phyloP scores from a whole-genome alignment of 1,140 invertebrate genomes.

The Ridgeia piscesae region DNA sequence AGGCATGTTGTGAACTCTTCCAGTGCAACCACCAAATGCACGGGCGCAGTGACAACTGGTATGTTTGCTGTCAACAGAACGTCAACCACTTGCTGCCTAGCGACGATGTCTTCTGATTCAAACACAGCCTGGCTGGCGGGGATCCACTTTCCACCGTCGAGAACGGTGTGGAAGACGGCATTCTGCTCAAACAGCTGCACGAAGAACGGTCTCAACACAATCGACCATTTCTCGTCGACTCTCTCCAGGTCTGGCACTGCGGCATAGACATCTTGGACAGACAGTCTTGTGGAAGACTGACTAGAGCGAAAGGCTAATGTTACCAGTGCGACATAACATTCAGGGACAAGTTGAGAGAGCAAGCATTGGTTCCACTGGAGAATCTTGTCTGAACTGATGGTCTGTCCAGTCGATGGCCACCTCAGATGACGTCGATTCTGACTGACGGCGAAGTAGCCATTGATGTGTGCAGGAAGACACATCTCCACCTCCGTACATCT shows the following conservation, averaged over 20 bases:
- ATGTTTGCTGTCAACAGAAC: neutral
- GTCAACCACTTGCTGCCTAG: neutral
- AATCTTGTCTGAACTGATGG: conserved; percentile 24
- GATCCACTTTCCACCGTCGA: neutral
- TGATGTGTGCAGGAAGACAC: conserved; percentile 28
- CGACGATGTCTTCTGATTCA: neutral
- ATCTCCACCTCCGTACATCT: neutral
- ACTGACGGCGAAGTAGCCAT: conserved; percentile 36
- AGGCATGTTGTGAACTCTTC: conserved; percentile 20
- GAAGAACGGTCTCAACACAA: conserved; percentile 28
- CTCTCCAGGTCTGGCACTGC: conserved; percentile 26
- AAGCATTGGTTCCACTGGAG: conserved; percentile 30
- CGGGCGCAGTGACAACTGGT: neutral
- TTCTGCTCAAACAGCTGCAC: neutral
- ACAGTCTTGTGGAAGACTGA: conserved; percentile 3
- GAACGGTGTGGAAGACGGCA: neutral
- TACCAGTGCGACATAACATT: conserved; percentile 27
- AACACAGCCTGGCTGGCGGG: neutral
- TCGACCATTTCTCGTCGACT: conserved; percentile 31
- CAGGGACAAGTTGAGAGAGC: conserved; percentile 26
- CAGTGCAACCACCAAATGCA: conserved; percentile 17
- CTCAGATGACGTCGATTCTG: conserved; percentile 39
- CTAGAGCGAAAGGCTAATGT: neutral
- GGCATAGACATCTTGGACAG: conserved; percentile 23
- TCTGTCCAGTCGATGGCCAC: conserved; percentile 35